Base-by-base conservation (phyloP, 2,113 vertebrate genomes). In the Triplophysa dalaica region DNA sequence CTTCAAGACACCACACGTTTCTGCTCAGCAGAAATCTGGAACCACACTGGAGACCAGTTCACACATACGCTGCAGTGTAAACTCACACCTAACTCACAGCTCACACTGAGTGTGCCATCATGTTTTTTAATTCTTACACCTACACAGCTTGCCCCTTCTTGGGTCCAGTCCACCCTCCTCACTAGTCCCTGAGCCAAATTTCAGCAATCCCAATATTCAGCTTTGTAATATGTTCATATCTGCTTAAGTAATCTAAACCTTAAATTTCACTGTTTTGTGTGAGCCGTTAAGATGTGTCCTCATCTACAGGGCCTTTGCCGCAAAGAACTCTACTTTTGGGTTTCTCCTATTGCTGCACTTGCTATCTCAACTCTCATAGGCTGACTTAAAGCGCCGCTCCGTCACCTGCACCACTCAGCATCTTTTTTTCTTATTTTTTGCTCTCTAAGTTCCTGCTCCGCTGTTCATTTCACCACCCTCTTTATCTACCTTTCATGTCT, bases 291-390 rank as follows among this genome's bases (percentile, higher is more conserved):
- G 26, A 72, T 5, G 48, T n/a, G 75, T 74, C 16, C 52, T 56
- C 50, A 52, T 45, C 48, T 77, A 61, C 45, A 29, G 38, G 58
- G 77, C 78, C 78, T 75, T 81, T 66, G 45, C 70, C 24, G 60
- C 56, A 24, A 50, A 73, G 19, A 79, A 75, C 75, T 56, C 16
- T 4, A 64, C 52, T 56, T 77, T 79, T 29, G 33, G 29, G 62
- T 70, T 26, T 84, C 68, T 80, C 54, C 77, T 62, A 33, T 70
- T 70, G 24, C 79, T 78, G 60, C 69, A 41, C 60, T 76, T 48
- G 19, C 50, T 43, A 38, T 69, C 70, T 60, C 45, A 45, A 68
- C 70, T 41, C 64, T 85, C 83, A 82, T 82, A 76, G 83, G 52
- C 64, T 70, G 61, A 62, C 65, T 63, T 38, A 52, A 56, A 79